Percentiles rank a stretch among this genome's conserved stretches.
Evolutionary conservation across 2,113 vertebrate species (phyloP).

Genomic region (Trichomycterus rosablanca): DNA sequence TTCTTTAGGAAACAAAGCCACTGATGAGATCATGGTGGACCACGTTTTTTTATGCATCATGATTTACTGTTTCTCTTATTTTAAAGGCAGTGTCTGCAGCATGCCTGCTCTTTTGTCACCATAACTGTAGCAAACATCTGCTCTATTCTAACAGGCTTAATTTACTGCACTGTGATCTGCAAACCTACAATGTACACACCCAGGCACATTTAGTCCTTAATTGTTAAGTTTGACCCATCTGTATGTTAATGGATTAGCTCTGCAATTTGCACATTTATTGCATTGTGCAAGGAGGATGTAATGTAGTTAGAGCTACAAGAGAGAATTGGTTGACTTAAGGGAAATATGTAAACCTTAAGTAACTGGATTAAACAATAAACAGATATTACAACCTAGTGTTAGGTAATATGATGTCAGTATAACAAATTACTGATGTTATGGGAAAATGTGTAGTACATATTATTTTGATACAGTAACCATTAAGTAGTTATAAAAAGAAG

Average conservation of each 20-base stretch:
- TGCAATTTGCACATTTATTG: background rate
- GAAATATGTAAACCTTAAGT: no score
- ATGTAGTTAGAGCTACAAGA: no score
- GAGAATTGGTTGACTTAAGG: no score
- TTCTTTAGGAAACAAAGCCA: background rate
- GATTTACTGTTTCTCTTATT: background rate
- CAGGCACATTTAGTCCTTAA: background rate
- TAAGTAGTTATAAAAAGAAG: no score
- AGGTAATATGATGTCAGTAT: background rate
- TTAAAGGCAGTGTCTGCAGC: background rate
- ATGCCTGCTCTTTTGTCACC: constrained; percentile 10
- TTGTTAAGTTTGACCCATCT: background rate
- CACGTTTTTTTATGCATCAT: background rate
- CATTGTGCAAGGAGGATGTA: background rate
- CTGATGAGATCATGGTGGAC: background rate
- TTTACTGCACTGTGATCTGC: background rate
- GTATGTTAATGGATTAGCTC: background rate
- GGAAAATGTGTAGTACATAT: no score
- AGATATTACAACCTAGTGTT: background rate
- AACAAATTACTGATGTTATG: no score
- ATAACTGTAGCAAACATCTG: constrained; percentile 15
- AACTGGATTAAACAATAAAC: background rate
- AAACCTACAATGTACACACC: background rate
- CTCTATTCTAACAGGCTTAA: constrained; percentile 5
- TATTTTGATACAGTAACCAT: no score